These are phyloP conservation scores for Kradibia gibbosae DNA, from an alignment of 1,140 invertebrate genomes.

Conservation along the genomic window DNA sequence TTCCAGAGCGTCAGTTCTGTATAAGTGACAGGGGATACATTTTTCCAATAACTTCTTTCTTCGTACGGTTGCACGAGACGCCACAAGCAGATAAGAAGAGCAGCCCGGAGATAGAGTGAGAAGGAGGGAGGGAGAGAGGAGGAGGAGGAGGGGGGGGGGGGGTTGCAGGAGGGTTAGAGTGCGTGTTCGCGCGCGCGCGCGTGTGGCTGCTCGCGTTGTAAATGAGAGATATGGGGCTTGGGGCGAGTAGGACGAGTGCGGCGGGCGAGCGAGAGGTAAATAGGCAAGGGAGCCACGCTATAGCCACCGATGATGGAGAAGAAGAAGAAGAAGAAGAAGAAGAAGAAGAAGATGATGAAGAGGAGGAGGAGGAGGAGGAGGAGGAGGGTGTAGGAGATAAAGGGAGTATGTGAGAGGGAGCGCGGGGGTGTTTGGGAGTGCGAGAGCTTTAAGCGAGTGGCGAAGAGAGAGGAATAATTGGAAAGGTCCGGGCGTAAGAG, in stretches of 20 bases:
- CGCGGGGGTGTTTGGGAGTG: conserved; percentile 6
- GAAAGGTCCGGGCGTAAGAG: conserved; percentile 45
- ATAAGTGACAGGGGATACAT: conserved; percentile 16
- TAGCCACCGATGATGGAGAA: background rate
- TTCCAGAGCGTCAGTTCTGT: background rate
- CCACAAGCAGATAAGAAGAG: conserved; percentile 1
- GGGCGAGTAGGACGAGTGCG: background rate
- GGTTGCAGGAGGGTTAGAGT: too few species aligned
- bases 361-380: too few species aligned
- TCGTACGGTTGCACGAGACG: conserved; percentile 1
- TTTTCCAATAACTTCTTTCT: conserved; percentile 42
- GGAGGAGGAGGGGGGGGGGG: background rate
- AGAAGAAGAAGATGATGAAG: background rate
- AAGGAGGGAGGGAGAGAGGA: background rate
- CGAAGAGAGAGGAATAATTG: conserved; percentile 46
- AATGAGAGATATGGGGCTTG: too few species aligned
- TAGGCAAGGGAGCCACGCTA: background rate
- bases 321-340: background rate
- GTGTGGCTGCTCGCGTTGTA: too few species aligned
- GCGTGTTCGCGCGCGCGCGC: too few species aligned
- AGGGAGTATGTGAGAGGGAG: background rate
- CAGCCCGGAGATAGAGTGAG: background rate
- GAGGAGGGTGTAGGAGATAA: background rate
- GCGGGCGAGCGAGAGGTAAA: background rate
- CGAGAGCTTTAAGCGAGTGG: too few species aligned